A percentile compares a stretch with the other conserved stretches of the same genome.
Conservation (phyloP, 2,113 vertebrate species). For the Chaetops frenatus region DNA sequence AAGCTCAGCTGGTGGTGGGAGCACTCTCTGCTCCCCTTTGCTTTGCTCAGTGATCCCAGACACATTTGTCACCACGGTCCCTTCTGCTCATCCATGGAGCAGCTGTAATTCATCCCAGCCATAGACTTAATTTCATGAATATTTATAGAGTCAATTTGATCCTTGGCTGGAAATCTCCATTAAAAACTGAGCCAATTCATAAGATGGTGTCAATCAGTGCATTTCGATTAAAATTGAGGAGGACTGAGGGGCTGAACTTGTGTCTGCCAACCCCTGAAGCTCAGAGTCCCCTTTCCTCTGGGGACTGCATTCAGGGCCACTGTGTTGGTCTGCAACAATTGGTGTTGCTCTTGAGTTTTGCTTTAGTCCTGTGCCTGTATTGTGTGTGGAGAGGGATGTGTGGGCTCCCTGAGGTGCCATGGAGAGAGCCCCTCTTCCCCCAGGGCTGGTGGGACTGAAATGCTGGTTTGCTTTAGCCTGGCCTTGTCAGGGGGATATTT, state of each 20-base stretch:
- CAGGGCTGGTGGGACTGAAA: neutral
- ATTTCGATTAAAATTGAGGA: neutral
- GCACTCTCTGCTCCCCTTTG: neutral
- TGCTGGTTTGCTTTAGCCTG: neutral
- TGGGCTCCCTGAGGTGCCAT: neutral
- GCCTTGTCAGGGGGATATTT: neutral
- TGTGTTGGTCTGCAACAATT: neutral
- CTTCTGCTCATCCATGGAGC: neutral
- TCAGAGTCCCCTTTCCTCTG: neutral
- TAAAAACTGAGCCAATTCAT: neutral
- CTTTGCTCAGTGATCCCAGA: neutral
- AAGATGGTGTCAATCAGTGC: neutral
- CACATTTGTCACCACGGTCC: neutral
- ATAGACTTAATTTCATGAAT: conserved; percentile 28
- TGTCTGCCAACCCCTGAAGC: neutral
- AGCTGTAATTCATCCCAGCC: neutral
- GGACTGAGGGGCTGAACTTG: neutral
- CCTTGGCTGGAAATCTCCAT: neutral
- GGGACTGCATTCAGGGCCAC: neutral
- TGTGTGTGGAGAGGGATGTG: fast-evolving
- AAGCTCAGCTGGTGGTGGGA: neutral
- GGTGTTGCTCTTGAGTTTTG: neutral
- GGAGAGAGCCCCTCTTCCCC: fast-evolving
- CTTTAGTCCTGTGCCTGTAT: neutral
- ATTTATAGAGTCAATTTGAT: conserved; percentile 12